Percentiles rank a stretch among this genome's conserved stretches.
phyloP scores from a whole-genome alignment of 2,797 vertebrate species.

The Coccyzus lansbergi region DNA sequence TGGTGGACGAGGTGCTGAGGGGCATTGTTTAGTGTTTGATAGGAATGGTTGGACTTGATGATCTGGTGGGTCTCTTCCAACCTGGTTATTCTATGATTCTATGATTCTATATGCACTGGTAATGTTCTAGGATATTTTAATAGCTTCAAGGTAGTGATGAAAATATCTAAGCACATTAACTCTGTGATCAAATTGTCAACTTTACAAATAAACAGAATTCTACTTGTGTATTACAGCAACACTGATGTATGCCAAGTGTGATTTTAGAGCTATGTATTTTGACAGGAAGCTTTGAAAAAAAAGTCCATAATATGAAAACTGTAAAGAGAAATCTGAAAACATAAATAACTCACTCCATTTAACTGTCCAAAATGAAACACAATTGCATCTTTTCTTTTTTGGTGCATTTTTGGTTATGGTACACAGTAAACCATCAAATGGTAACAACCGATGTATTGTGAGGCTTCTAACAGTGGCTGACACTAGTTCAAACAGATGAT shows the following conservation, averaged over 20 bases:
- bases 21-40: too few species aligned
- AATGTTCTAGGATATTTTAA: background rate
- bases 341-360: slow-evolving; percentile 28
- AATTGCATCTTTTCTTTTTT: slow-evolving; percentile 33
- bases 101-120: background rate
- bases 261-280: slow-evolving; percentile 2
- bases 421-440: background rate
- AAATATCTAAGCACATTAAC: background rate
- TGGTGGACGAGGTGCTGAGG: too few species aligned
- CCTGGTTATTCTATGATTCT: too few species aligned
- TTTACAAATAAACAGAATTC: slow-evolving; percentile 30
- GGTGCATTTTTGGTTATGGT: slow-evolving; percentile 27
- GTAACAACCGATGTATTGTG: slow-evolving; percentile 14
- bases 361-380: slow-evolving; percentile 32
- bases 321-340: background rate
- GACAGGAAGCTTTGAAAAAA: slow-evolving; percentile 1
- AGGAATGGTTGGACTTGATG: too few species aligned
- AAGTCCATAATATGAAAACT: background rate
- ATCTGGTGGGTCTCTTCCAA: too few species aligned
- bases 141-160: background rate
- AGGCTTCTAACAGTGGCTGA: slow-evolving; percentile 37
- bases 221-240: background rate
- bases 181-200: background rate
- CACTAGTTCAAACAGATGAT: slow-evolving; percentile 40
- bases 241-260: background rate